Base-by-base conservation (phyloP, 92 coral and sea anemone species). In the Bergia puertoricense region DNA sequence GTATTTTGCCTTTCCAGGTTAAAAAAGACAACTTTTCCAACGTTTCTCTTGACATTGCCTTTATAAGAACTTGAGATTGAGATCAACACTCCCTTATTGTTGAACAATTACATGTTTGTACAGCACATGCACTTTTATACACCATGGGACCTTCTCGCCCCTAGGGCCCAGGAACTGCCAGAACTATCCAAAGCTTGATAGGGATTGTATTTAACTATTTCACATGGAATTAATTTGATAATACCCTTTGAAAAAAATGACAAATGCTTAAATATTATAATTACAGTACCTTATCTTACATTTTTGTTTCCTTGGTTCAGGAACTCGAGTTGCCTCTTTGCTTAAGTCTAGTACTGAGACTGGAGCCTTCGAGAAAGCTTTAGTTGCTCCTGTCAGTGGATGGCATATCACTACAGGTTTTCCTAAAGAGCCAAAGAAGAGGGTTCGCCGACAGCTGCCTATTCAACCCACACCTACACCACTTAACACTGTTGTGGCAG, bases 341-440 rank as follows among this genome's bases (percentile, higher is more conserved):
- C 91, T 97, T 36, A 97, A 95, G 85, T 95, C 98, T 77, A 93
- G 98, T 66, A 92, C 99, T 42, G 96, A 93, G 80, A 96, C 92
- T 16, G 98, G 96, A 50, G 93, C 93, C 22, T 97, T 97, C 72
- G 74, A 89, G 79, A 90, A 85, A 45, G 91, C 91, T 41, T 88
- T 97, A 20, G 85, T 90, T 1, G 92, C 92, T 54, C 99, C 97
- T 45, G 96, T 97, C 44, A 90, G 90, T 86, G 97, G 94, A 48
- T 97, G 99, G 99, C 98, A 97, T 72, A 94, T 97, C 82, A 91
- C 96, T 36, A 93, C 95, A 76, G 99, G 98, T 48, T 89, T 86
- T 65, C 93, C 94, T 8, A 95, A 95, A 88, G 92, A 89, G 65
- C 92, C 93, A 71, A 95, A 82, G 36, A 89, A 92, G 44, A 94